Conservation (phyloP, 2,797 vertebrate species). For the Thaleichthys pacificus region DNA sequence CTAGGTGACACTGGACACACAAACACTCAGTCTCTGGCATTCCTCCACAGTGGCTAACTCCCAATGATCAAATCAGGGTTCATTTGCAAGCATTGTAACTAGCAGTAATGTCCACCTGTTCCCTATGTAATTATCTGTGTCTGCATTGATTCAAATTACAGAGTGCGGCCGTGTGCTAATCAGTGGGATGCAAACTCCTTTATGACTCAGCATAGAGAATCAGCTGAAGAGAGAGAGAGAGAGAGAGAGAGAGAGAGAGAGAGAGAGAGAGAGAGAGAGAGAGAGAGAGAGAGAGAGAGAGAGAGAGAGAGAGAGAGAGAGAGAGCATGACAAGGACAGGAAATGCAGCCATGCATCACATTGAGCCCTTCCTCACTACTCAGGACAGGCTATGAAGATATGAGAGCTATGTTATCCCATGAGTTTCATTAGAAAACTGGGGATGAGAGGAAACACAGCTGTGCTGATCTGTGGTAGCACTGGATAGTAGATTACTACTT, state of each 20-base stretch:
- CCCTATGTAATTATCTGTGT: constrained; percentile 40
- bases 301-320: no score
- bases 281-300: not conserved
- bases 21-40: not conserved
- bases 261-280: no score
- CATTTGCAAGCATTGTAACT: constrained; percentile 28
- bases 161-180: constrained; percentile 30
- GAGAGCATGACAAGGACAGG: not conserved
- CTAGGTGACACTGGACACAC: constrained; percentile 25
- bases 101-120: constrained; percentile 29
- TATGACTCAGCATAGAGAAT: not conserved
- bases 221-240: not conserved
- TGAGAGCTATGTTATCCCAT: not conserved
- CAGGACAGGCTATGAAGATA: not conserved
- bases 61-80: constrained; percentile 38
- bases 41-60: not conserved
- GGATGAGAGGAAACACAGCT: not conserved
- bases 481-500: not conserved
- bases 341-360: not conserved
- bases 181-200: constrained; percentile 22
- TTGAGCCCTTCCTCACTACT: not conserved
- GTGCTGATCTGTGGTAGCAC: not conserved
- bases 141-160: constrained; percentile 43
- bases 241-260: no score
- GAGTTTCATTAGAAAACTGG: not conserved